phyloP scores from a whole-genome alignment of 2,797 vertebrate genomes.

The Chloroceryle inda region DNA sequence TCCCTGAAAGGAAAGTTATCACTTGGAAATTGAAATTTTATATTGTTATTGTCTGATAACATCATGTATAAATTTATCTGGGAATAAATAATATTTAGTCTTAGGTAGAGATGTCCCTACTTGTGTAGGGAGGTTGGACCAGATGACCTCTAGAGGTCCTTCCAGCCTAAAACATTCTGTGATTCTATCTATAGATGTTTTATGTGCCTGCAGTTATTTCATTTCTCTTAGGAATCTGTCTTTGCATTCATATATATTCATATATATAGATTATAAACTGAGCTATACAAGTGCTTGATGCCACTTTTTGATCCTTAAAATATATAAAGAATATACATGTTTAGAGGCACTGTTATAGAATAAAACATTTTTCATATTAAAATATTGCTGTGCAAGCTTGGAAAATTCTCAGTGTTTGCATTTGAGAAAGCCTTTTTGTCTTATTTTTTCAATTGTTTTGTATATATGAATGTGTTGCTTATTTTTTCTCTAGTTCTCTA shows the following conservation, averaged over 20 bases:
- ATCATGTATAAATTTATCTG: neutral
- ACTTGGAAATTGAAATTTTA: neutral
- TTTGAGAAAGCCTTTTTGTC: neutral
- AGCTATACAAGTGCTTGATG: neutral
- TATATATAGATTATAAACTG: neutral
- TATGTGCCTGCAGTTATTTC: neutral
- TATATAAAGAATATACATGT: neutral
- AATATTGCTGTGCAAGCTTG: neutral
- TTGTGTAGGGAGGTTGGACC: too few relatives aligned
- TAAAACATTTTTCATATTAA: neutral
- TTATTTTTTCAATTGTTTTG: neutral
- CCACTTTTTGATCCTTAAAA: neutral
- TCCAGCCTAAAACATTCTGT: too few relatives aligned
- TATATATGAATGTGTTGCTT: neutral
- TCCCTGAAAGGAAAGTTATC: neutral
- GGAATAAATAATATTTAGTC: too few relatives aligned
- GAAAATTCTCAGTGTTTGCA: neutral
- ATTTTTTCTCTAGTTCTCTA: neutral
- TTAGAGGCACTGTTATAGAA: neutral
- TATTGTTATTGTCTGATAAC: neutral
- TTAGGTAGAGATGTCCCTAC: too few relatives aligned
- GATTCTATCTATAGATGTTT: neutral
- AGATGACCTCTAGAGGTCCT: too few relatives aligned
- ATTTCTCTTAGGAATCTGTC: neutral
- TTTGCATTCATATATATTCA: neutral